phyloP scores from a whole-genome alignment of 1,140 invertebrate species.

The Drosophila guanche region DNA sequence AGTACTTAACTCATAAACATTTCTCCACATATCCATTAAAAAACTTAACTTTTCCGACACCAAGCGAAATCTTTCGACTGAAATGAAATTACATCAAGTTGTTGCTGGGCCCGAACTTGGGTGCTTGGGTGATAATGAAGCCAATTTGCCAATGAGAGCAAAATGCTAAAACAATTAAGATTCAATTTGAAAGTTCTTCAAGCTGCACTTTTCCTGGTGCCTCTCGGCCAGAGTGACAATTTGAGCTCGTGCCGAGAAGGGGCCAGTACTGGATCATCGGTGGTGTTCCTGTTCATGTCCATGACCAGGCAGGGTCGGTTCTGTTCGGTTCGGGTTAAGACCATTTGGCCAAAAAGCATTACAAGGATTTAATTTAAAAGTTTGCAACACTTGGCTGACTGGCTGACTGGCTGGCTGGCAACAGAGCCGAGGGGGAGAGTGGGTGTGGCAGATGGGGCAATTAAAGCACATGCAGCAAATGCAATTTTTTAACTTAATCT shows the following conservation, averaged over 20 bases:
- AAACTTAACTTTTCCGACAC: not conserved
- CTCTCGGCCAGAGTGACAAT: constrained; percentile 36
- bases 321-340: constrained; percentile 7
- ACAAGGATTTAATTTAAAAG: constrained; percentile 70
- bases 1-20: constrained; percentile 7
- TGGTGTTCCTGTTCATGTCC: constrained; percentile 3
- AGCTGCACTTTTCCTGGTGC: constrained; percentile 45
- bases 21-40: constrained; percentile 15
- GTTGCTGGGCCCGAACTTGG: constrained; percentile 4
- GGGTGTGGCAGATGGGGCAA: constrained; percentile 17
- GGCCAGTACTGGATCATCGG: not conserved
- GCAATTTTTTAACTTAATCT: constrained; percentile 72
- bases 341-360: constrained; percentile 58
- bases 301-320: not conserved
- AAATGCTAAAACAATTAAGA: constrained; percentile 66
- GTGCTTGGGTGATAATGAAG: constrained; percentile 21
- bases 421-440: not conserved
- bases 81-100: constrained; percentile 17
- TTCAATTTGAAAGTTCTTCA: constrained; percentile 60
- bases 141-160: constrained; percentile 56
- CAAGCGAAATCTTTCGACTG: constrained; percentile 11
- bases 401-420: constrained; percentile 23
- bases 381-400: constrained; percentile 49
- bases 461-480: constrained; percentile 68
- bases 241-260: constrained; percentile 23